Evolutionary conservation across 2,797 vertebrate species (phyloP).

Genomic region (Coregonus ussuriensis): DNA sequence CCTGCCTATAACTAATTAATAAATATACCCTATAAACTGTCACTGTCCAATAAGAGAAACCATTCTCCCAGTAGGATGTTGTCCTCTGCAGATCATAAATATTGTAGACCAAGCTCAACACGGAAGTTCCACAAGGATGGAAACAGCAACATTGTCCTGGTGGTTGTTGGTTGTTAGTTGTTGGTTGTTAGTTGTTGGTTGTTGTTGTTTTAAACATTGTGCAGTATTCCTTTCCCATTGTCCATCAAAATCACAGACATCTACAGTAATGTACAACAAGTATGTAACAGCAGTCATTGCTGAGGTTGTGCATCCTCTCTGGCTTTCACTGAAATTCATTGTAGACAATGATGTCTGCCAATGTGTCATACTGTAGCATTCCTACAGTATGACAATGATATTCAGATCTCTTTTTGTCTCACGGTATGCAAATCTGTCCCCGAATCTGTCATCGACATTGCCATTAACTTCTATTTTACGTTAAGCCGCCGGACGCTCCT

Average conservation of each 20-base stretch:
- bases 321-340: background rate
- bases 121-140: background rate
- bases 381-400: background rate
- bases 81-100: background rate
- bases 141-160: too few species aligned
- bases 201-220: background rate
- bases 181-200: background rate
- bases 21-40: background rate
- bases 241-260: background rate
- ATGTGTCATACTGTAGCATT: background rate
- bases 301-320: background rate
- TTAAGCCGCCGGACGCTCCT: slow-evolving; percentile 20
- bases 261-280: background rate
- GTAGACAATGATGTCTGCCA: too few species aligned
- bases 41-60: background rate
- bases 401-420: slow-evolving; percentile 1
- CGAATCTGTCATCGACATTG: background rate
- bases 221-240: background rate
- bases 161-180: background rate
- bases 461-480: slow-evolving; percentile 27
- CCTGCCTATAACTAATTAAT: background rate
- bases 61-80: background rate
- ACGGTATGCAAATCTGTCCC: background rate
- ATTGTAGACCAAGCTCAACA: background rate
- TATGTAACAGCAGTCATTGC: background rate